These are phyloP conservation scores for Chaetodon trifascialis DNA, from an alignment of 2,113 vertebrate genomes.

Conservation along the genomic window DNA sequence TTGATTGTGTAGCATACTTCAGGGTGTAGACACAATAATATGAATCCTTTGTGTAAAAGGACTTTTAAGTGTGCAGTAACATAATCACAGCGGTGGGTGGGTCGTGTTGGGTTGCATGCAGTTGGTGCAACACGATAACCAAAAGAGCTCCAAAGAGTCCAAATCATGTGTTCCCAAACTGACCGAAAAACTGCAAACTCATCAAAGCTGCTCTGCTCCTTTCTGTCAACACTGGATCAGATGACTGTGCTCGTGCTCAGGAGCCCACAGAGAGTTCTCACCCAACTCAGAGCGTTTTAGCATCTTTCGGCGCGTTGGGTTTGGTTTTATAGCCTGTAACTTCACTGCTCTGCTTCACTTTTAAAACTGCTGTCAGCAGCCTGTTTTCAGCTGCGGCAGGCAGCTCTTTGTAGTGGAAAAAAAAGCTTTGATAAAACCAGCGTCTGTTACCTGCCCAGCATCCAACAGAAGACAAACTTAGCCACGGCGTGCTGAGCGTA, in stretches of 20 bases:
- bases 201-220: background rate
- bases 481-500: background rate
- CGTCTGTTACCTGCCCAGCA: background rate
- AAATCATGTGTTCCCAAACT: background rate
- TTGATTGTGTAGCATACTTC: background rate
- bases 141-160: background rate
- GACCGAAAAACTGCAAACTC: background rate
- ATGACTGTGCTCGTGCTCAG: background rate
- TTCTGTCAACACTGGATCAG: background rate
- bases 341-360: background rate
- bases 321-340: background rate
- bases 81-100: background rate
- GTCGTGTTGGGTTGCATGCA: background rate
- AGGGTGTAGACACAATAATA: background rate
- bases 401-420: background rate
- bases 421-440: background rate
- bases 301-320: background rate
- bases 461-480: background rate
- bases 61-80: background rate
- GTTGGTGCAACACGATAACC: background rate
- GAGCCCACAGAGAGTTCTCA: background rate
- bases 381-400: background rate
- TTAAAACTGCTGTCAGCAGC: background rate
- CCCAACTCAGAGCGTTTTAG: background rate
- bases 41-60: background rate